Evolutionary conservation across 2,797 vertebrate genomes (phyloP).

Genomic region (Falco berigora): DNA sequence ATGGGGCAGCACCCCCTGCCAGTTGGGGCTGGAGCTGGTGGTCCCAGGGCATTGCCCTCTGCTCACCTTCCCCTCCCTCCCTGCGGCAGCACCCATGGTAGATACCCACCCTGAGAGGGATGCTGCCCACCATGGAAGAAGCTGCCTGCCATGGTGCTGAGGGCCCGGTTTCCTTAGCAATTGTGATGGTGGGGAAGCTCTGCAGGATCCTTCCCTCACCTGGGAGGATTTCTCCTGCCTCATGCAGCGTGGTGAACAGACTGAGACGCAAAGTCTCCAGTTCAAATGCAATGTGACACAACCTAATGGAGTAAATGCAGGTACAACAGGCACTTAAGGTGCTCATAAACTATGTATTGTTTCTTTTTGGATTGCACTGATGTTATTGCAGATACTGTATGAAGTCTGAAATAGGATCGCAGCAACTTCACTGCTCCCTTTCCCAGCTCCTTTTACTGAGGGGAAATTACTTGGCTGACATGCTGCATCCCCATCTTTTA

Average conservation of each 20-base stretch:
- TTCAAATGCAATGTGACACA: constrained; percentile 55
- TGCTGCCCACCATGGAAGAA: fast-evolving
- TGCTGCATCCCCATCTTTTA: neutral
- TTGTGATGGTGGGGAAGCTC: neutral
- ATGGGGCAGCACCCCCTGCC: neutral
- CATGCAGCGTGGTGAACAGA: neutral
- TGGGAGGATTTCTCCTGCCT: neutral
- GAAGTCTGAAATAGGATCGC: neutral
- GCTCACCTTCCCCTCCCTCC: neutral
- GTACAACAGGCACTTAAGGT: constrained; percentile 36
- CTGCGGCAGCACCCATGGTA: fast-evolving
- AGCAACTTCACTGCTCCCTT: neutral
- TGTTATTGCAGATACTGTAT: neutral
- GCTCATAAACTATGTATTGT: constrained; percentile 42
- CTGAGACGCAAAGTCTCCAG: neutral
- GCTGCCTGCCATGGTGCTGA: neutral
- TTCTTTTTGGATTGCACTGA: constrained; percentile 11
- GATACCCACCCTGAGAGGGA: neutral
- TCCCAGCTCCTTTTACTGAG: neutral
- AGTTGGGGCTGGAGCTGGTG: neutral
- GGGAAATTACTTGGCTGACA: constrained; percentile 13
- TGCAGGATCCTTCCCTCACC: neutral
- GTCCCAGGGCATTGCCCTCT: fast-evolving
- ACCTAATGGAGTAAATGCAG: constrained; percentile 49
- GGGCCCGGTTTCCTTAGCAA: neutral